These are phyloP conservation scores for Musca vetustissima DNA, from an alignment of 1,140 invertebrate genomes.

Conservation along the genomic window DNA sequence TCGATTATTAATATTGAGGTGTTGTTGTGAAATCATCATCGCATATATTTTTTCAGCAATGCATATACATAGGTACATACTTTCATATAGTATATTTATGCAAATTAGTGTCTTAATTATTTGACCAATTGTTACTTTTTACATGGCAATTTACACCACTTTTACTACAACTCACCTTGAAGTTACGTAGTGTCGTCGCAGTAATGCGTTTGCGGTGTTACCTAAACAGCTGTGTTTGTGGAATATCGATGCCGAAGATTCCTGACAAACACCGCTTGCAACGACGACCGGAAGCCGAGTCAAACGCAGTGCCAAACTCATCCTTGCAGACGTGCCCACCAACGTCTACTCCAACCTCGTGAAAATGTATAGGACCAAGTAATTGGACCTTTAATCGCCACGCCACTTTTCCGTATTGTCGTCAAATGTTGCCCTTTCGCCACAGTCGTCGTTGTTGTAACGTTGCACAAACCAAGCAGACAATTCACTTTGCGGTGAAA, in stretches of 20 bases:
- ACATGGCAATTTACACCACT: too few species aligned
- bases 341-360: not conserved
- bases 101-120: too few species aligned
- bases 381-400: not conserved
- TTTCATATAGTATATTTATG: too few species aligned
- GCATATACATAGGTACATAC: too few species aligned
- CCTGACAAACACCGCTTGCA: not conserved
- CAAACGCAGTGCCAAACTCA: slow-evolving; percentile 16
- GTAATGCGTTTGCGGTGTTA: not conserved
- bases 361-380: not conserved
- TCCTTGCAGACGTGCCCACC: not conserved
- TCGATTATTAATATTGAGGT: too few species aligned
- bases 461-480: not conserved
- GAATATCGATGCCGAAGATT: too few species aligned
- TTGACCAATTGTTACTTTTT: too few species aligned
- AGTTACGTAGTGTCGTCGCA: slow-evolving; percentile 14
- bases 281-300: slow-evolving; percentile 11
- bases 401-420: not conserved
- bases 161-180: slow-evolving; percentile 6
- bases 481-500: too few species aligned
- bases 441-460: not conserved
- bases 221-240: slow-evolving; percentile 21
- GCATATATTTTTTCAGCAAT: too few species aligned
- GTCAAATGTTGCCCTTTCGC: not conserved
- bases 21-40: not conserved